A percentile compares a stretch with the other conserved stretches of the same genome.
phyloP scores from a whole-genome alignment of 2,797 vertebrate species.

The Sebastes oblongus region DNA sequence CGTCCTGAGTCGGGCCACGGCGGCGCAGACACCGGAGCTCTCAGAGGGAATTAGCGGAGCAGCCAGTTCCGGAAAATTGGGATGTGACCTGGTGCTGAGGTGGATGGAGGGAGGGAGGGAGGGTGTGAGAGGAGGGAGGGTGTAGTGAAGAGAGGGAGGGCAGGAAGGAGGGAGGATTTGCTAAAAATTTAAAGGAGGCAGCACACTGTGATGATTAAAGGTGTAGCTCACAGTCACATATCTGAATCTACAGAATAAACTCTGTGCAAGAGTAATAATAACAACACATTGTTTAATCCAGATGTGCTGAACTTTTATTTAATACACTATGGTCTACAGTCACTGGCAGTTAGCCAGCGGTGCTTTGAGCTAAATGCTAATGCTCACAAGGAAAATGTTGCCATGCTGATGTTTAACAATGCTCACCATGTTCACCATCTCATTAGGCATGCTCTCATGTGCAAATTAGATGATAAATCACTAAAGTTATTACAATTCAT shows the following conservation, averaged over 20 bases:
- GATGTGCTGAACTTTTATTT: no score
- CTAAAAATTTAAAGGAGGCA: neutral
- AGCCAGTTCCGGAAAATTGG: conserved; percentile 56
- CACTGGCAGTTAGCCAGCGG: neutral
- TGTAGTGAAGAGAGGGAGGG: neutral
- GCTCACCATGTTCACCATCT: neutral
- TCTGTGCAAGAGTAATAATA: neutral
- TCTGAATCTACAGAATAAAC: neutral
- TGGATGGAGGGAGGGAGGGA: neutral
- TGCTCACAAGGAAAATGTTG: neutral
- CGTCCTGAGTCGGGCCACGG: conserved; percentile 35
- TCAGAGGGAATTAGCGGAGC: conserved; percentile 58
- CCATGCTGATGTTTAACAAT: neutral
- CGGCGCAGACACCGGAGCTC: conserved; percentile 36
- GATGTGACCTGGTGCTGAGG: conserved; percentile 49
- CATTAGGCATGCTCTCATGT: neutral
- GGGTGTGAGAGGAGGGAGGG: neutral
- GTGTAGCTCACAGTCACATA: neutral
- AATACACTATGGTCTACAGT: no score
- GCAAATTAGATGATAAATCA: neutral
- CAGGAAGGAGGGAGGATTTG: neutral
- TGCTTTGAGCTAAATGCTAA: neutral
- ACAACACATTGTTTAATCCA: no score
- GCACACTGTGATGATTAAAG: neutral
- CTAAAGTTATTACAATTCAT: neutral